Percentiles rank a stretch among this genome's conserved stretches.
phyloP scores from a whole-genome alignment of 2,797 vertebrate species.

The Odontamblyopus lacepedii region DNA sequence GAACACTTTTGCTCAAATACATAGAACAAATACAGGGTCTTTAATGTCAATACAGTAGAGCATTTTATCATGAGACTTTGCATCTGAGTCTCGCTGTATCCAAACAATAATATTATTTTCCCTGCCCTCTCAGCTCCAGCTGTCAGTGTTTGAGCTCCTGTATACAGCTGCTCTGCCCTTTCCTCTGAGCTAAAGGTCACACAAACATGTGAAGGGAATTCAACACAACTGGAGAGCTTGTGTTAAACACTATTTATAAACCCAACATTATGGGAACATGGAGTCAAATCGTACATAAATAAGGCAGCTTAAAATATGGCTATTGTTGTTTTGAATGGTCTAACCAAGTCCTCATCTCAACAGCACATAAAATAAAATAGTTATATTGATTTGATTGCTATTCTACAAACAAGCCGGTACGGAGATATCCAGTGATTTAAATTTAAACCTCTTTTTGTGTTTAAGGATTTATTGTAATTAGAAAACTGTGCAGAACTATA shows the following conservation, averaged over 20 bases:
- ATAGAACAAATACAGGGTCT: too few species aligned
- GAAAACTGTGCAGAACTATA: too few species aligned
- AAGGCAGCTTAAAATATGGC: background rate
- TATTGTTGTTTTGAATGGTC: background rate
- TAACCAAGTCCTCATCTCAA: background rate
- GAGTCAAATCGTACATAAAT: background rate
- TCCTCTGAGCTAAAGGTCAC: conserved; percentile 56
- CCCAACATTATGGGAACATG: conserved; percentile 17
- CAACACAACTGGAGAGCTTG: conserved; percentile 25
- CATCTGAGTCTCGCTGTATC: background rate
- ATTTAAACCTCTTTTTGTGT: too few species aligned
- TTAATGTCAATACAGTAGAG: too few species aligned
- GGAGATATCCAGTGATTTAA: too few species aligned
- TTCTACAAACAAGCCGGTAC: too few species aligned
- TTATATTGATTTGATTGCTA: too few species aligned
- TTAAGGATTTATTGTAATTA: too few species aligned
- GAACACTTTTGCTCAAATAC: too few species aligned
- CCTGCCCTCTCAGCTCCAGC: conserved; percentile 12
- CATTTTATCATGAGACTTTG: background rate
- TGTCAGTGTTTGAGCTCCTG: conserved; percentile 32
- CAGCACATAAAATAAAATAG: too few species aligned
- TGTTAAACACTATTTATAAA: conserved; percentile 38
- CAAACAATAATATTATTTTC: conserved; percentile 4
- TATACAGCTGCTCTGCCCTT: conserved; percentile 40
- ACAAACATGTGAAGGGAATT: conserved; percentile 30